Evolutionary conservation across 1,140 invertebrate genomes (phyloP).

Genomic region (Drosophila orosa): DNA sequence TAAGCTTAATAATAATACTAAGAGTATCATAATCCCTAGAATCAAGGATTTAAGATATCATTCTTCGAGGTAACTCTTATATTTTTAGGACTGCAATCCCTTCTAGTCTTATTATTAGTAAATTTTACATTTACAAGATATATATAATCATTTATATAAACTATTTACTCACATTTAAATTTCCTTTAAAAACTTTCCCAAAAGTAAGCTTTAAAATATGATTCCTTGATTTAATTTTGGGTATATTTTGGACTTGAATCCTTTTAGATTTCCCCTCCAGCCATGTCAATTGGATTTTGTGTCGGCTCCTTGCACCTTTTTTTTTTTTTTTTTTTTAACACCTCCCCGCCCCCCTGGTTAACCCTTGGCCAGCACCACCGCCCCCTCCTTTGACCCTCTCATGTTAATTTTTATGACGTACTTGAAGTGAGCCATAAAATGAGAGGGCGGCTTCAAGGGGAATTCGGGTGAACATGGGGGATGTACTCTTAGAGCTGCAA

Average conservation of each 20-base stretch:
- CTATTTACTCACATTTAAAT: too few species aligned
- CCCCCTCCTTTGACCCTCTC: constrained; percentile 33
- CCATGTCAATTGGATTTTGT: constrained; percentile 13
- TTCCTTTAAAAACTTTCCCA: background rate
- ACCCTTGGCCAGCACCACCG: background rate
- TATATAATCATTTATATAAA: background rate
- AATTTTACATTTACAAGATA: background rate
- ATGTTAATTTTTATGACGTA: constrained; percentile 80
- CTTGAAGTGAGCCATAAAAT: constrained; percentile 76
- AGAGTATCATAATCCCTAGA: too few species aligned
- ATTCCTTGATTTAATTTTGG: background rate
- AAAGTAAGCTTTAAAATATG: background rate
- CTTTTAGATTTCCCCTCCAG: background rate
- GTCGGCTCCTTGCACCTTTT: constrained; percentile 11
- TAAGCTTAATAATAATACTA: too few species aligned
- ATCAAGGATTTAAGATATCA: too few species aligned
- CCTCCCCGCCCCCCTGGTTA: background rate
- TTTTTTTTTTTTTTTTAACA: constrained; percentile 3
- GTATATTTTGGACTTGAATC: too few species aligned
- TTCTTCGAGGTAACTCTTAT: too few species aligned
- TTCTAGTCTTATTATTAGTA: too few species aligned
- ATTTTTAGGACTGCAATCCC: too few species aligned
- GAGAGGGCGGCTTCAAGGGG: constrained; percentile 18
- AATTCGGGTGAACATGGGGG: constrained; percentile 13
- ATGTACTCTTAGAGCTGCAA: constrained; percentile 59